A percentile compares a stretch with the other conserved stretches of the same genome.
These are phyloP conservation scores for Tympanuchus pallidicinctus DNA, from an alignment of 2,113 vertebrate species.

Conservation along the genomic window DNA sequence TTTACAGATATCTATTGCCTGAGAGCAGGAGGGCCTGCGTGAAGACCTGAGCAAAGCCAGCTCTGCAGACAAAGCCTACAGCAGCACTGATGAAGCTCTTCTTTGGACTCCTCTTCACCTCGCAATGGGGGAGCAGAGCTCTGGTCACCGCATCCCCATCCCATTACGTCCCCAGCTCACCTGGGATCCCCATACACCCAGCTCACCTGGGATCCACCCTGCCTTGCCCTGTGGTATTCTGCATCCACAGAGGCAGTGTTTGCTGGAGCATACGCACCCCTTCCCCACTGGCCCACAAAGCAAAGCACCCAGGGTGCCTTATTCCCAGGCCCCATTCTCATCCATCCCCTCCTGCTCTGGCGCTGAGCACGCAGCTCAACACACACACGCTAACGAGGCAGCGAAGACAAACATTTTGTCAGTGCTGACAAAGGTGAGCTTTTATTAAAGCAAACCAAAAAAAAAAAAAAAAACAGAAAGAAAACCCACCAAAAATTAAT, in stretches of 20 bases:
- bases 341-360: not conserved
- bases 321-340: not conserved
- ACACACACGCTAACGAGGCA: not conserved
- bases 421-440: not conserved
- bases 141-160: rapidly evolving
- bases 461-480: rapidly evolving
- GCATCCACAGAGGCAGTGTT: not conserved
- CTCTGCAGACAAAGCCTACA: not conserved
- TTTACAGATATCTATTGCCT: too few species aligned
- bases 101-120: not conserved
- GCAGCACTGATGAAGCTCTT: not conserved
- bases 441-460: not conserved
- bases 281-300: rapidly evolving
- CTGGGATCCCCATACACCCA: not conserved
- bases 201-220: rapidly evolving
- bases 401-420: constrained; percentile 23
- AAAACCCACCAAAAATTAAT: not conserved
- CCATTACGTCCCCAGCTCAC: not conserved
- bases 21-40: not conserved
- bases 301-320: rapidly evolving
- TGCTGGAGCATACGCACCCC: rapidly evolving
- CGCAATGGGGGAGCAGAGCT: not conserved
- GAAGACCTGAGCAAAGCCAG: not conserved
- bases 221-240: rapidly evolving
- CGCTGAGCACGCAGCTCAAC: not conserved